Evolutionary conservation across 35 echinoderm and acorn worm species (phyloP).

Genomic region (Heliocidaris erythrogramma): DNA sequence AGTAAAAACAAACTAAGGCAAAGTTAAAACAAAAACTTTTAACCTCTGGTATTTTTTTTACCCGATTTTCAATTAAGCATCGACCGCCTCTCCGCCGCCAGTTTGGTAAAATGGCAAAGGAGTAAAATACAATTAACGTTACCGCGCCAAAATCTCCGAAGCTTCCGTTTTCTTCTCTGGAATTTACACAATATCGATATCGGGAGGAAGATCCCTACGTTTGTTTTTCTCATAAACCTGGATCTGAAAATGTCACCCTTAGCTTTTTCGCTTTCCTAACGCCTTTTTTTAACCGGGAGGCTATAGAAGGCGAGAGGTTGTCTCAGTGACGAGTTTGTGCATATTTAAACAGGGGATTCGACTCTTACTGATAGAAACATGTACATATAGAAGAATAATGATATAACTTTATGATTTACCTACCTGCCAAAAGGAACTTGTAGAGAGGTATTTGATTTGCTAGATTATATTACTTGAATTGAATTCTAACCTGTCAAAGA

Average conservation of each 20-base stretch:
- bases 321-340: neutral
- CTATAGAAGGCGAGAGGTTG: neutral
- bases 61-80: neutral
- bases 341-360: neutral
- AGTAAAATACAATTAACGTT: constrained; percentile 13
- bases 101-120: neutral
- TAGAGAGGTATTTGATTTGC: neutral
- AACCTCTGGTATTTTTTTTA: constrained; percentile 14
- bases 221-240: neutral
- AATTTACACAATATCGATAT: constrained; percentile 19
- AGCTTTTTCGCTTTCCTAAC: neutral
- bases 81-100: neutral
- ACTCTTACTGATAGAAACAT: neutral
- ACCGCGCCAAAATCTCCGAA: neutral
- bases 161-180: neutral
- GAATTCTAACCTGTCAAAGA: neutral
- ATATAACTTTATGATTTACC: neutral
- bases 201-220: neutral
- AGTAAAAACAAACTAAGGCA: neutral
- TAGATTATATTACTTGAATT: neutral
- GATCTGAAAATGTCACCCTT: neutral
- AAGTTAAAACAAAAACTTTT: neutral
- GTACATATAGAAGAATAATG: neutral
- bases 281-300: neutral
- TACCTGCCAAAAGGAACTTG: neutral